Conservation (phyloP, 2,888 invertebrate species). For the Brachylomia viminalis region DNA sequence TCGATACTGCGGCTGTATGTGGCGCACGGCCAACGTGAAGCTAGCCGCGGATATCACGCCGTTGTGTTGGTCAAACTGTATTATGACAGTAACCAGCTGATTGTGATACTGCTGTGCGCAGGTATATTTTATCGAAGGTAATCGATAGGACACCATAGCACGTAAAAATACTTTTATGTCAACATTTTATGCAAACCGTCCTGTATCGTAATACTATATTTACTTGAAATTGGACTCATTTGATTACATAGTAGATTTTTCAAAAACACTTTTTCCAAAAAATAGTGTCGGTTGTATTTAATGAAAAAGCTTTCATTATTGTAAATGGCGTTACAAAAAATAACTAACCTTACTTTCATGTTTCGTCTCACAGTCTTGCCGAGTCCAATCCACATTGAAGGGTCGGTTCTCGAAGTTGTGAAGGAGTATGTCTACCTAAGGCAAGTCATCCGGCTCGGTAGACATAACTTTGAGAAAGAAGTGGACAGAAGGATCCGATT, state of each 20-base stretch:
- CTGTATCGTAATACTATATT: background rate
- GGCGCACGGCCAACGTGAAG: conserved; percentile 85
- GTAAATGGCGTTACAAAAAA: background rate
- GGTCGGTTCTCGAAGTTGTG: no score
- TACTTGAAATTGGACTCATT: background rate
- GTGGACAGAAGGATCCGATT: no score
- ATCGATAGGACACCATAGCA: background rate
- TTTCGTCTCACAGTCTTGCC: no score
- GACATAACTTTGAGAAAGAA: no score
- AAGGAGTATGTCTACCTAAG: no score
- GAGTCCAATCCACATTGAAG: no score
- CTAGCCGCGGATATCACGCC: conserved; percentile 75
- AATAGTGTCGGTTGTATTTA: background rate
- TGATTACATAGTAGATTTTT: background rate
- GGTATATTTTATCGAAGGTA: background rate
- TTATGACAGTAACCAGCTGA: conserved; percentile 89
- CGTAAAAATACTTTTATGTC: background rate
- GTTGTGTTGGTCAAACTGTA: conserved; percentile 80
- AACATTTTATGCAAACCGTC: background rate
- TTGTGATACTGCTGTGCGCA: conserved; percentile 77
- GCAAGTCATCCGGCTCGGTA: no score
- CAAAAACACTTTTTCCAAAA: background rate
- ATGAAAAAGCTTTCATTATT: background rate
- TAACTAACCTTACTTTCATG: background rate
- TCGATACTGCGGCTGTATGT: conserved; percentile 89